Evolutionary conservation across 2,113 vertebrate genomes (phyloP).

Genomic region (chimpanzee (Pan troglodytes)): NHGRI_mPanTro3-v2.1_pri NC_086016.1:45677501-45678000

Average conservation of each 20-base stretch:
- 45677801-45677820: rapidly evolving
- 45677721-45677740: neutral
- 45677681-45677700: neutral
- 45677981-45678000: neutral
- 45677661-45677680: too few species aligned
- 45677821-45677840: rapidly evolving
- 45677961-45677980: neutral
- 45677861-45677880: rapidly evolving
- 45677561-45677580: neutral
- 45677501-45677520: neutral
- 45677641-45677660: neutral
- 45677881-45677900: rapidly evolving
- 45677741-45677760: neutral
- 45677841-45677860: rapidly evolving
- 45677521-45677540: neutral
- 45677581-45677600: neutral
- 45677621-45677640: neutral
- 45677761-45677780: neutral
- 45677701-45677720: neutral
- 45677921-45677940: neutral
- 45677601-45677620: neutral
- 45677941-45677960: neutral
- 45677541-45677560: rapidly evolving
- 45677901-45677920: too few species aligned
- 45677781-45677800: rapidly evolving